These are phyloP conservation scores for Erpobdella octoculata DNA, from an alignment of 2,888 invertebrate species.

Conservation along the genomic window DNA sequence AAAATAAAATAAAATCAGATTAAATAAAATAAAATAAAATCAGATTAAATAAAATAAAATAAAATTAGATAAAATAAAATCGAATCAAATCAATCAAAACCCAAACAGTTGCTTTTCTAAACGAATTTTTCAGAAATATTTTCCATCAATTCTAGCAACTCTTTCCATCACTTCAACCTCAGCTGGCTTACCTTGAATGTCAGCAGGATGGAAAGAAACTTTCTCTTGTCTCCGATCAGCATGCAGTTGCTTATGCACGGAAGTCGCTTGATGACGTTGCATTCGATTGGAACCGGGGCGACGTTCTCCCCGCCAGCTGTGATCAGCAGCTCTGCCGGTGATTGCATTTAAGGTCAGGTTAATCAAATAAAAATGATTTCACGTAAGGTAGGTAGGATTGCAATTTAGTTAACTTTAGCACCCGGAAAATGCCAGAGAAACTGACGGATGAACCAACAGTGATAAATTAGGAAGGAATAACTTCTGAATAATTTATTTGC, in stretches of 20 bases:
- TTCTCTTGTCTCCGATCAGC: slow-evolving; percentile 75
- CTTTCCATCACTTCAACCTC: not conserved
- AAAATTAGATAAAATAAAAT: too few relatives aligned
- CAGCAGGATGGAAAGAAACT: slow-evolving; percentile 74
- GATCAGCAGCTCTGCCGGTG: slow-evolving; percentile 67
- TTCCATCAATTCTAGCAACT: not conserved
- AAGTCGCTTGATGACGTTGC: slow-evolving; percentile 67
- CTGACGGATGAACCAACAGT: too few relatives aligned
- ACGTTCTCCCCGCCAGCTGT: slow-evolving; percentile 87
- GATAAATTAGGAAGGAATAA: too few relatives aligned
- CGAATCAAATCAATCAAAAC: too few relatives aligned
- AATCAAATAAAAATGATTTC: not conserved
- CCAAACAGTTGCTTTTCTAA: too few relatives aligned
- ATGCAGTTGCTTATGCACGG: slow-evolving; percentile 72
- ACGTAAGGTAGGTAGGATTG: too few relatives aligned
- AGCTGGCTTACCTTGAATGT: slow-evolving; percentile 76
- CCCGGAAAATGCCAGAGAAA: too few relatives aligned
- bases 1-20: not conserved
- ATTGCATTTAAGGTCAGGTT: not conserved
- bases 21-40: not conserved
- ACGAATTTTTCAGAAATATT: too few relatives aligned
- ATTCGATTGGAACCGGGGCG: slow-evolving; percentile 78
- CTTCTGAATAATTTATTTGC: too few relatives aligned
- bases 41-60: not conserved
- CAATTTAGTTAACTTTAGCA: too few relatives aligned